Evolutionary conservation across 2,797 vertebrate species (phyloP), one percentile per base, ranked within the genome.

Genomic region (Avahi laniger): DNA sequence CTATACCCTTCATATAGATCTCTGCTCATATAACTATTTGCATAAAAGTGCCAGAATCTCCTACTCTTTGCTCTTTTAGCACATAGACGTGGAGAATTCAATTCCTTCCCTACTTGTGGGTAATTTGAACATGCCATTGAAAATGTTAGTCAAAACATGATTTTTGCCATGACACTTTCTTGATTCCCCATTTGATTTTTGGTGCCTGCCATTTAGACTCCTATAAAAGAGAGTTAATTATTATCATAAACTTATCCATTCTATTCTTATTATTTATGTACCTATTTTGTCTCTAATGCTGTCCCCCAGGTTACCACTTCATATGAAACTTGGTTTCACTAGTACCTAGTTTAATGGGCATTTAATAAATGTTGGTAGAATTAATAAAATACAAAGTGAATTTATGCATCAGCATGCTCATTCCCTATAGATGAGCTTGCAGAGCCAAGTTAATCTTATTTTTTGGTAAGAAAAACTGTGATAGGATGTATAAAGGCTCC

Each of bases 21-120:
- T 59, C 4, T 18, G 11, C 3, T 86, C 2, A 13, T 78, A 87
- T 57, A 57, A 24, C 41, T 81, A 28, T 33, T 75, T 52, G 1
- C 38, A 24, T n/a, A 7, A 81, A 33, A 26, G 26, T 7, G 5
- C 2, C 2, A 46, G 1, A 0, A 10, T 43, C 28, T 41, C 5
- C 35, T 50, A n/a, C 2, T 41, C 41, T 26, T 92, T 3, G 46
- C 17, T 82, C 7, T 80, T 75, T 52, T 17, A 28, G 3, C 26
- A 41, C 4, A 59, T 6, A 10, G 6, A 48, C 38, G 35, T 11
- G 18, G 9, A 22, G 4, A 69, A 43, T 54, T 14, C 5, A 81
- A 46, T 48, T 70, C 10, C 12, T 89, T 76, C 10, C 61, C 17
- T 28, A 8, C 8, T 30, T n/a, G 26, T 63, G 28, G 9, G 22